Percentiles rank a stretch among this genome's conserved stretches.
These are phyloP conservation scores for Phaethon lepturus DNA, from an alignment of 2,113 vertebrate species.

Conservation along the genomic window DNA sequence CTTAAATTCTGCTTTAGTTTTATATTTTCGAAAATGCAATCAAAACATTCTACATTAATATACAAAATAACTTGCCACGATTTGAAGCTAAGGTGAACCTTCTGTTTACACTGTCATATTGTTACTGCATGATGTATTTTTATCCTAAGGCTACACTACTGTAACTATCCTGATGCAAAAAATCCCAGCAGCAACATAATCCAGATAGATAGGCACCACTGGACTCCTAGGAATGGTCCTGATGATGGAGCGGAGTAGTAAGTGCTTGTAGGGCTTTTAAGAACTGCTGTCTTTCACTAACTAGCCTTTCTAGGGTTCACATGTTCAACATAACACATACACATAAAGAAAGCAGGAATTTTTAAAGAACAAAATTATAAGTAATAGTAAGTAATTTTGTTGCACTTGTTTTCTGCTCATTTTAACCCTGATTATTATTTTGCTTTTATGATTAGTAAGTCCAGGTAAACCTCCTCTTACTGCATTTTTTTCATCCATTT, in stretches of 20 bases:
- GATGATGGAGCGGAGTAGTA: fast-evolving
- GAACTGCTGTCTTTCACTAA: not conserved
- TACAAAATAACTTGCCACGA: not conserved
- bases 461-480: not conserved
- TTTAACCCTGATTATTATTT: not conserved
- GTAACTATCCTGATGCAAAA: not conserved
- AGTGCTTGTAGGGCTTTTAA: not conserved
- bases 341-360: not conserved
- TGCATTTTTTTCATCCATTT: not conserved
- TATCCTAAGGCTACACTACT: not conserved
- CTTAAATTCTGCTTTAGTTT: not conserved
- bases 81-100: not conserved
- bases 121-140: not conserved
- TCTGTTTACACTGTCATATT: not conserved
- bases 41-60: not conserved
- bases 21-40: not conserved
- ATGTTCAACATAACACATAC: not conserved
- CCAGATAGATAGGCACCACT: not conserved
- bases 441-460: not conserved
- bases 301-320: not conserved
- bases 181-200: not conserved
- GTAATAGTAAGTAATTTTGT: not conserved
- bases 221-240: not conserved
- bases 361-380: not conserved
- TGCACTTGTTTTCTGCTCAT: not conserved